Evolutionary conservation across 2,888 invertebrate species (phyloP).

Genomic region (Dichetophora obliterata): DNA sequence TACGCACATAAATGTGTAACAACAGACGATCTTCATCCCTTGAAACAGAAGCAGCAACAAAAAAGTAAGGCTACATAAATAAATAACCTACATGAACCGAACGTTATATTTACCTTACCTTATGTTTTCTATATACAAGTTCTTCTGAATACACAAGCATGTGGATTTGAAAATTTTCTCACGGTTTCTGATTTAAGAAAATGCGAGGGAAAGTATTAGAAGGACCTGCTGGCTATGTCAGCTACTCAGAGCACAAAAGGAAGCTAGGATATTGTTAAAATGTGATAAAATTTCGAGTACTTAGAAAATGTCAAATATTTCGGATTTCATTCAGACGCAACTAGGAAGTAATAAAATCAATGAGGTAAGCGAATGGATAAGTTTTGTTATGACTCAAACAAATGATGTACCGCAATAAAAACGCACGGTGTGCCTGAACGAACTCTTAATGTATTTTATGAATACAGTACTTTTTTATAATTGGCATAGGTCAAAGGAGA

Average conservation of each 20-base stretch:
- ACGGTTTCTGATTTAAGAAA: conserved; percentile 30
- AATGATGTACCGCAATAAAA: too few relatives aligned
- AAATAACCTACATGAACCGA: conserved; percentile 6
- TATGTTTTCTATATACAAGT: background rate
- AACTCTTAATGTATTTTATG: too few relatives aligned
- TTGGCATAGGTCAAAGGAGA: too few relatives aligned
- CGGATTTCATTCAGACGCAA: too few relatives aligned
- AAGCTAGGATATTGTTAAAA: conserved; percentile 70
- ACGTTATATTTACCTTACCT: background rate
- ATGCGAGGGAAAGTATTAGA: conserved; percentile 11
- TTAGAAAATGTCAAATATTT: too few relatives aligned
- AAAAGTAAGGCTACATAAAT: background rate
- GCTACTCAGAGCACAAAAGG: conserved; percentile 86
- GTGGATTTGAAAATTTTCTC: conserved; percentile 23
- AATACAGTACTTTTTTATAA: too few relatives aligned
- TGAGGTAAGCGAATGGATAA: too few relatives aligned
- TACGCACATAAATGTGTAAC: background rate
- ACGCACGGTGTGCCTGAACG: too few relatives aligned
- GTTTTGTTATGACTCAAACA: too few relatives aligned
- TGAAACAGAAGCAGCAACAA: conserved; percentile 9
- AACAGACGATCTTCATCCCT: conserved; percentile 24
- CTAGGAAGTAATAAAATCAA: too few relatives aligned
- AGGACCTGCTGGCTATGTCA: conserved; percentile 73
- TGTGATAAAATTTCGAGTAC: background rate
- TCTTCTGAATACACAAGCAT: background rate